Base-by-base conservation (phyloP, 2,888 invertebrate genomes). In the Apoda limacodes region DNA sequence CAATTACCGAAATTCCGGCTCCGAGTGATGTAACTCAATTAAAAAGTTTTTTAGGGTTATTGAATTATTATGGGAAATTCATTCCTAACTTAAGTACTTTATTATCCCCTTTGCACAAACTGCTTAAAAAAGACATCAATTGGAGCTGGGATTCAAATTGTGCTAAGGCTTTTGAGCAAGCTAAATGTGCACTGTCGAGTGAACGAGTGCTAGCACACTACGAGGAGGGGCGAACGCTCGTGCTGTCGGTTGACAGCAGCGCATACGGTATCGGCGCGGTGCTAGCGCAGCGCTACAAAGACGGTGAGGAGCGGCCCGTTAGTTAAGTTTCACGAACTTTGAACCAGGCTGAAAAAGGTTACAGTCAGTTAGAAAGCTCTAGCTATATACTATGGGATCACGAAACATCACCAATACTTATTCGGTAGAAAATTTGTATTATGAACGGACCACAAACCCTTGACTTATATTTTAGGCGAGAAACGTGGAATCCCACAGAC, bases 391-490 rank as follows among this genome's bases (percentile, higher is more conserved):
- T 47, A 32, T 17, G 47, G 48, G 2, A 28, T 43, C 2, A 30
- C 22, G 3, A 31, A 35, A 15, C 35, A 39, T 12, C 52, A 49
- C 25, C 43, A 47, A 10, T 47, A 45, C 21, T 25, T 42, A 11
- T 46, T 27, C 17, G 39, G 37, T 5, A 22, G 33, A n/a, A 22
- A 20, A n/a, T 47, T 46, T 12, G 48, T 39, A 1, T 34, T 68
- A 5, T 13, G 53, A 6, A 68, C 65, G 0, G 68, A 70, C 37
- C 60, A 67, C 34, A 52, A 66, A 34, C 70, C 74, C 1, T 38
- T 78, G 3, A 42, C 45, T 4, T 40, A 47, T 6, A 57, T 74
- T 21, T 59, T 70, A 23, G 47, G 48, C 1, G 30, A 32, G 3
- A 50, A 48, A 42, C 35, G 41, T 13, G 49, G 42, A 11, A 57